These are phyloP conservation scores for Liopterus haemorrhoidalis DNA, from an alignment of 2,888 invertebrate species.

Conservation along the genomic window DNA sequence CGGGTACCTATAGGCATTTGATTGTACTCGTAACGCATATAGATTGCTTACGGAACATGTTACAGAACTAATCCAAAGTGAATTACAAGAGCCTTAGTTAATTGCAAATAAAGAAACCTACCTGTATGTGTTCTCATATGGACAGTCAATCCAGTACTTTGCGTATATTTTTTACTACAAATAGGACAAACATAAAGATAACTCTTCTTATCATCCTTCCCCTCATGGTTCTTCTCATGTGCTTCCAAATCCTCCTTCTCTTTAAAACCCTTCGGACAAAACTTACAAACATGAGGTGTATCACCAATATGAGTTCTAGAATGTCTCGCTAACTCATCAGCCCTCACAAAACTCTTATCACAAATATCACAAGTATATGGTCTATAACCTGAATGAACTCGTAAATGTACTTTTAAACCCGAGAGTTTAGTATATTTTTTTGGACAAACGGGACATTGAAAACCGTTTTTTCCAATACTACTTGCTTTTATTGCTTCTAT, in stretches of 20 bases:
- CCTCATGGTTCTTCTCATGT: constrained; percentile 1
- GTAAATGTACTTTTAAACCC: constrained; percentile 33
- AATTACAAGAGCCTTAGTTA: no score
- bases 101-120: no score
- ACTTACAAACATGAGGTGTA: no score
- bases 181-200: constrained; percentile 31
- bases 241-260: constrained; percentile 6
- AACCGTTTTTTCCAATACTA: constrained; percentile 9
- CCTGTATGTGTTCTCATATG: constrained; percentile 40
- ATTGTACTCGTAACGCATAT: no score
- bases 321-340: constrained; percentile 25
- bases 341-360: constrained; percentile 25
- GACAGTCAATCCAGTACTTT: constrained; percentile 37
- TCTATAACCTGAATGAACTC: constrained; percentile 33
- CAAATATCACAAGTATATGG: constrained; percentile 31
- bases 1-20: no score
- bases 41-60: no score
- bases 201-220: neutral
- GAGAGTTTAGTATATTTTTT: constrained; percentile 3
- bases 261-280: no score
- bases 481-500: constrained; percentile 11
- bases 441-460: constrained; percentile 2
- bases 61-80: no score
- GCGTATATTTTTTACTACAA: constrained; percentile 39
- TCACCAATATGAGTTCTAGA: constrained; percentile 27